Base-by-base conservation (phyloP, 1,140 invertebrate genomes). In the Drosophila serrata region DNA sequence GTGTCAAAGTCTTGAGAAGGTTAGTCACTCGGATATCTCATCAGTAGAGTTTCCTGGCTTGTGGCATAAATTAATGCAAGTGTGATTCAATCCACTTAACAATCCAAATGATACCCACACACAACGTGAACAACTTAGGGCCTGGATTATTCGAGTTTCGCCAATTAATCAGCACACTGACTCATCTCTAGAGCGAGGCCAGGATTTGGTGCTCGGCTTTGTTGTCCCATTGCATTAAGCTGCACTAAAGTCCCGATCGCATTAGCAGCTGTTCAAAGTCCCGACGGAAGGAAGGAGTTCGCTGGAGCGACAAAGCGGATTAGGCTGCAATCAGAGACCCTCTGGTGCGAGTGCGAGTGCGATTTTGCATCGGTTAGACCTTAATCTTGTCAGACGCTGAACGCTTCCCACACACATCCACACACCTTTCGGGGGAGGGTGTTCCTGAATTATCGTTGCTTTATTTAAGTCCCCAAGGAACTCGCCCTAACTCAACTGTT, bases 341-440 rank as follows among this genome's bases (percentile, higher is more conserved):
- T 43, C 42, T 19, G 57, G 45, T 48, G 45, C 13, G 45, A 46
- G 45, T 48, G 22, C 75, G 77, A 85, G 74, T 87, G 75, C 82
- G 82, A 86, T 88, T 88, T 80, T 80, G 84, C 84, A 87, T 81
- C 87, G 84, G 84, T 87, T 84, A 74, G 68, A 82, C 84, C 84
- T 88, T 87, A 88, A 87, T 87, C 84, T 90, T 88, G 85, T 88
- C 84, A 90, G 80, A 61, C 75, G 73, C 85, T 77, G 81, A 90
- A 88, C 77, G 81, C 81, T 90, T 90, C 84, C 85, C 84, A 88
- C 84, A 88, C 84, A 84, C 80, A 75, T 37, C 40, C 27, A 48
- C 40, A 67, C 60, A 60, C 49, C 40, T 33, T 19, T 24, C 37
- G 37, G 9, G 46, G 45, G 56, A 69, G 43, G 51, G 48, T 59